Evolutionary conservation across 2,113 vertebrate genomes (phyloP), one percentile per base, ranked within the genome.

Genomic region (Pungitius pungitius): DNA sequence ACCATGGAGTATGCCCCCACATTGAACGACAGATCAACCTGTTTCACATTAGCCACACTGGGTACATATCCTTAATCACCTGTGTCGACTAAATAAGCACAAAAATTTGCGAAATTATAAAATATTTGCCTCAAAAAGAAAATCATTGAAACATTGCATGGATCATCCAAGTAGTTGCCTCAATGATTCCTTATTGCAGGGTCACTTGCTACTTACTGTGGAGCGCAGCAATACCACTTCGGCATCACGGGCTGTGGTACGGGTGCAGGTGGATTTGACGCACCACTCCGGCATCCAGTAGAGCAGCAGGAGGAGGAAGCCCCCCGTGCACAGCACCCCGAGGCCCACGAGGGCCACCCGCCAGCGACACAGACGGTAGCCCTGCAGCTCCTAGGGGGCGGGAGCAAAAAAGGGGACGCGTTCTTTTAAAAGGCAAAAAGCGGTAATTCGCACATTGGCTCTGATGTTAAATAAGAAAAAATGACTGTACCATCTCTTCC

Each of bases 261-360:
- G 93, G 65, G 73, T 88, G 89, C 97, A 99, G 0, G 95, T 97
- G 66, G 94, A 94, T 91, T 96, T 97, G 91, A 98, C 97, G 8
- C 96, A 96, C 98, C 97, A 99, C 91, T 97, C 94, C 2, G 97
- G 98, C 95, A 99, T 95, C 98, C 98, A 99, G 85, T 99, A 99
- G 83, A 99, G 96, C 67, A 99, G 94, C 70, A 99, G 95, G 52
- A 99, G 96, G 14, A 99, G 96, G 90, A 99, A 97, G 47, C 98
- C 97, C 1, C 98, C 97, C 1, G 96, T 96, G 82, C 94, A 96
- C 62, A 99, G 65, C 85, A 95, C 96, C 17, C 96, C 96, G 0
- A 95, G 54, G 73, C 91, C 88, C 84, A 99, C 95, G 1, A 98
- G 71, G 35, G 92, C 94, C 88, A 99, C 35, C 84, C 96, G 97